Conservation (phyloP, 2,888 invertebrate species). For the Nematopogon swammerdamellus region DNA sequence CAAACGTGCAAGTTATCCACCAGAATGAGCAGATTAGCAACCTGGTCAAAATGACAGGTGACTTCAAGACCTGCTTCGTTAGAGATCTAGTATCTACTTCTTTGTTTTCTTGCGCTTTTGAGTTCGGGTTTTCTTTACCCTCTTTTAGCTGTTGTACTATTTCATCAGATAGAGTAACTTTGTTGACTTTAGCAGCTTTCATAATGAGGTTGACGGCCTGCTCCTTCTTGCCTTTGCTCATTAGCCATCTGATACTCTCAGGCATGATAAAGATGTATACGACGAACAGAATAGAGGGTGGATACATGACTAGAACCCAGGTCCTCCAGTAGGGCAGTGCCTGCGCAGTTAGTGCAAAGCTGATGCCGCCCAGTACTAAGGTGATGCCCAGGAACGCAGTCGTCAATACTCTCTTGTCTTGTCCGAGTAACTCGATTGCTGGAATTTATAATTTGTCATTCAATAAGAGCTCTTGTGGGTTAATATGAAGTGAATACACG, state of each 20-base stretch:
- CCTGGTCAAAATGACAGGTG: conserved; percentile 25
- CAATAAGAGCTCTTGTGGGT: too few species aligned
- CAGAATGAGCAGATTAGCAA: conserved; percentile 40
- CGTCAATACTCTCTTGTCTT: conserved; percentile 39
- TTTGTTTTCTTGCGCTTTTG: neutral
- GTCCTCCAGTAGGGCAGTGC: conserved; percentile 67
- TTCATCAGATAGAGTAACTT: conserved; percentile 41
- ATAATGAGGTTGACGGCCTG: conserved; percentile 63
- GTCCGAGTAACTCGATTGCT: conserved; percentile 44
- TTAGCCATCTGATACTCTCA: conserved; percentile 75
- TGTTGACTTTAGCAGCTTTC: conserved; percentile 62
- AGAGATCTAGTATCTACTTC: neutral
- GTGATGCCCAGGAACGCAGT: conserved; percentile 41
- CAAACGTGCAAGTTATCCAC: conserved; percentile 65
- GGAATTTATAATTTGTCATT: conserved; percentile 15
- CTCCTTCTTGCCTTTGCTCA: conserved; percentile 64
- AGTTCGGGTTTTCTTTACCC: neutral
- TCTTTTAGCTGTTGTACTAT: conserved; percentile 11
- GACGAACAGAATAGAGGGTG: conserved; percentile 66
- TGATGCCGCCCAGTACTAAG: conserved; percentile 67
- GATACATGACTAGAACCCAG: conserved; percentile 64
- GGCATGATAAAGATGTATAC: conserved; percentile 69
- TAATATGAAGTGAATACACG: too few species aligned
- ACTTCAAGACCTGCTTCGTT: conserved; percentile 16
- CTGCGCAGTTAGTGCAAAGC: conserved; percentile 68